Conservation (phyloP, 23 tunicate genomes). For the Styela clava region DNA sequence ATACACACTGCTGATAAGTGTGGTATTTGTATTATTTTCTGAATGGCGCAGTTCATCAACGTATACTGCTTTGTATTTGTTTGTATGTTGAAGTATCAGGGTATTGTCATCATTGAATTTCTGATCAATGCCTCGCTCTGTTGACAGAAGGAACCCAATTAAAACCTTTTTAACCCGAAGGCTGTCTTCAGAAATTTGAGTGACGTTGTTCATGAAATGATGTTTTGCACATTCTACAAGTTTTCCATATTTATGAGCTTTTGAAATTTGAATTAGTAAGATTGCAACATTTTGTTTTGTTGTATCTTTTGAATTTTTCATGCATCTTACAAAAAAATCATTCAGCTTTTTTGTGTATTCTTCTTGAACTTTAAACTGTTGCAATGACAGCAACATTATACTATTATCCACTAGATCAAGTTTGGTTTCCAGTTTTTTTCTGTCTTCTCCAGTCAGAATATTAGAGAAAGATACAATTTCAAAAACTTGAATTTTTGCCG, state of each 20-base stretch:
- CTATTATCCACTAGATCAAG: constrained; percentile 12
- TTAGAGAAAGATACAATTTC: constrained; percentile 47
- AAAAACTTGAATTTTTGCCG: background rate
- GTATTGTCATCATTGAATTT: background rate
- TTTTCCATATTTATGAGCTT: constrained; percentile 30
- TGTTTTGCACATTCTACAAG: constrained; percentile 44
- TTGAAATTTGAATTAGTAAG: constrained; percentile 52
- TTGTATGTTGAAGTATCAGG: constrained; percentile 33
- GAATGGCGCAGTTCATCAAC: constrained; percentile 50
- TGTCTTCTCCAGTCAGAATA: constrained; percentile 37
- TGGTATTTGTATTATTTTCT: background rate
- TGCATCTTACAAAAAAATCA: constrained; percentile 11
- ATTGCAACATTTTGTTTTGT: background rate
- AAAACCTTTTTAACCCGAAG: background rate
- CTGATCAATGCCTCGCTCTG: constrained; percentile 24
- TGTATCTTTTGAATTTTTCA: background rate
- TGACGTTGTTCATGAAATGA: constrained; percentile 31
- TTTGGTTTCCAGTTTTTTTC: constrained; percentile 9
- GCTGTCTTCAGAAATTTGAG: background rate
- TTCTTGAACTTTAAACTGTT: constrained; percentile 43
- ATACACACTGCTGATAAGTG: constrained; percentile 15
- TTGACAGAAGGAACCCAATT: constrained; percentile 36
- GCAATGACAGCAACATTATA: constrained; percentile 47
- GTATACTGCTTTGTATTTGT: constrained; percentile 24
- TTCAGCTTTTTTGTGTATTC: constrained; percentile 29